Evolutionary conservation across 2,113 vertebrate genomes (phyloP), one percentile per base, ranked within the genome.

Genomic region (Symphodus melops): DNA sequence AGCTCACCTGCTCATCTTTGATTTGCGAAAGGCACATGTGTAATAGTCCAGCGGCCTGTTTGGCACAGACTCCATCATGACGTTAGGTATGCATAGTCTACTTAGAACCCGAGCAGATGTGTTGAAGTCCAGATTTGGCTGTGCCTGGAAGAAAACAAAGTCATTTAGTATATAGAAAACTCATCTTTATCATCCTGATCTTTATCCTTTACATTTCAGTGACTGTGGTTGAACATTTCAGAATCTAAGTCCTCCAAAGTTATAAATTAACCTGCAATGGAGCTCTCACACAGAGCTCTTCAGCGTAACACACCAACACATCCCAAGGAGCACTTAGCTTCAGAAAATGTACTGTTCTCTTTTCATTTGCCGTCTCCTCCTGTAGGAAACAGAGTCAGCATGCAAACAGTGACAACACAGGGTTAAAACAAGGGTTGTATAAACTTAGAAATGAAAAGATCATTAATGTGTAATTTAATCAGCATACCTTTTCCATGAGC

Each of bases 281-380:
- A 1, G 93, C 93, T 79, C 94, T 90, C 13, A 94, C 84, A 69
- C 92, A 89, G 54, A 95, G 92, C 56, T 95, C 93, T 62, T 95
- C 94, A 1, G 84, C 86, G 1, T 94, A 92, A 64, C 79, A 93
- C 48, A 93, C 89, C 77, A 94, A 64, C 64, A 91, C 85, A 6
- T 93, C 92, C 95, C 95, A 94, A 7, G 92, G 90, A 8, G 91
- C 89, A 1, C 88, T 94, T 8, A 95, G 90, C 78, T 95, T 93
- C 78, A 95, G 63, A 62, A 94, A 95, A 64, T 93, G 91, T 25
- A 93, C 84, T 0, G 91, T 92, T 79, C 86, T 93, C 83, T 89
- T 94, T 57, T 94, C 90, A 60, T 90, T 94, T 1, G 73, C 72
- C 0, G 87, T 92, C 91, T 95, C 93, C 83, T 96, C 95, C 95